phyloP scores from a whole-genome alignment of 1,140 invertebrate species.

The Drosophila asahinai region DNA sequence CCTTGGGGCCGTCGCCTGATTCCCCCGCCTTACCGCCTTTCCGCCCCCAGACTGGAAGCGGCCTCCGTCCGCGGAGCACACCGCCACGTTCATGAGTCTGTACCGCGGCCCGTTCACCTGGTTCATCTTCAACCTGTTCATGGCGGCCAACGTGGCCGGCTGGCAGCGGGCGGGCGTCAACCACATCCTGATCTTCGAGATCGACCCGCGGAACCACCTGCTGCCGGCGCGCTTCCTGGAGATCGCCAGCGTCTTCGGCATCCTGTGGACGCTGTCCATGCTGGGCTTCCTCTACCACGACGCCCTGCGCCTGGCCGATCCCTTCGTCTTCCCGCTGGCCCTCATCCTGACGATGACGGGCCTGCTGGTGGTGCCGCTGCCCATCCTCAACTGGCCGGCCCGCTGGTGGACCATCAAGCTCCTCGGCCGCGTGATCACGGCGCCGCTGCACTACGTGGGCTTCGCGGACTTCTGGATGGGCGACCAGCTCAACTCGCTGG shows the following conservation, averaged over 20 bases:
- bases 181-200: conserved; percentile 92
- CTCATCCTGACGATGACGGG: conserved; percentile 87
- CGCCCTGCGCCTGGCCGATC: conserved; percentile 86
- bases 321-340: conserved; percentile 88
- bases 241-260: conserved; percentile 89
- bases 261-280: conserved; percentile 88
- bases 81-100: conserved; percentile 78
- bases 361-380: conserved; percentile 89
- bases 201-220: conserved; percentile 90
- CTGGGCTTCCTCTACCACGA: conserved; percentile 86
- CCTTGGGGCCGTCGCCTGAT: neutral
- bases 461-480: conserved; percentile 98
- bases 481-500: conserved; percentile 95
- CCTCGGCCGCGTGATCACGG: conserved; percentile 89
- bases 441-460: conserved; percentile 93
- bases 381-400: conserved; percentile 88
- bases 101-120: conserved; percentile 90
- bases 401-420: conserved; percentile 84
- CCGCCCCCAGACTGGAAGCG: conserved; percentile 71
- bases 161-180: conserved; percentile 92
- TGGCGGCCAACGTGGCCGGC: conserved; percentile 91
- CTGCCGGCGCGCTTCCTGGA: conserved; percentile 90
- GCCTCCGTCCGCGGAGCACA: conserved; percentile 31
- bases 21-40: conserved; percentile 85
- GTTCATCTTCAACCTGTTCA: conserved; percentile 89